Conservation (phyloP, 1,140 invertebrate species). For the Pantala flavescens region DNA sequence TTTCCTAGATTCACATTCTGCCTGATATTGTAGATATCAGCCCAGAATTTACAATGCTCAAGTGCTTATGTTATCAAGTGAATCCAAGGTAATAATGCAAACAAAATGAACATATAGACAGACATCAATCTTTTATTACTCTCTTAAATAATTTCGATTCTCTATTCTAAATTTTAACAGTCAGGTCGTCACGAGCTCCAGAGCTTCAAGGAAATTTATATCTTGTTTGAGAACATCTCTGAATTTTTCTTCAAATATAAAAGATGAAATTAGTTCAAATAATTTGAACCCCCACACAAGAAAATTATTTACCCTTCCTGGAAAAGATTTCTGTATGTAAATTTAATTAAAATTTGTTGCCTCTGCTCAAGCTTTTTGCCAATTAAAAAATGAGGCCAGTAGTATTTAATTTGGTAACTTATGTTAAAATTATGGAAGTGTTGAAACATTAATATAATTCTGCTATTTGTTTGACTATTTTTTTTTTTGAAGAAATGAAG, state of each 20-base stretch:
- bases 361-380: no score
- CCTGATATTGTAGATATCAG: conserved; percentile 48
- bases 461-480: no score
- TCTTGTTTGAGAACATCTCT: not conserved
- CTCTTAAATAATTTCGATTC: not conserved
- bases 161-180: not conserved
- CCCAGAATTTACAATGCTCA: conserved; percentile 46
- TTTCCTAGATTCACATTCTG: conserved; percentile 42
- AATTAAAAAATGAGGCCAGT: no score
- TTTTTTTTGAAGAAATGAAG: no score
- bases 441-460: no score
- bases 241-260: no score
- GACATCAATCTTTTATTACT: not conserved
- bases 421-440: no score
- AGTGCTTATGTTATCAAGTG: conserved; percentile 49
- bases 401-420: no score
- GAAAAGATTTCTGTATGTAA: not conserved
- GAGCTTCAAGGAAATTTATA: not conserved
- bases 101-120: not conserved
- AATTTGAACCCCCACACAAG: not conserved
- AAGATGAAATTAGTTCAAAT: not conserved
- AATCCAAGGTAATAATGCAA: conserved; percentile 42
- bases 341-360: no score
- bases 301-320: not conserved
- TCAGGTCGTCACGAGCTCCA: not conserved